Evolutionary conservation across 2,888 invertebrate species (phyloP).

Genomic region (Polyploca ridens): DNA sequence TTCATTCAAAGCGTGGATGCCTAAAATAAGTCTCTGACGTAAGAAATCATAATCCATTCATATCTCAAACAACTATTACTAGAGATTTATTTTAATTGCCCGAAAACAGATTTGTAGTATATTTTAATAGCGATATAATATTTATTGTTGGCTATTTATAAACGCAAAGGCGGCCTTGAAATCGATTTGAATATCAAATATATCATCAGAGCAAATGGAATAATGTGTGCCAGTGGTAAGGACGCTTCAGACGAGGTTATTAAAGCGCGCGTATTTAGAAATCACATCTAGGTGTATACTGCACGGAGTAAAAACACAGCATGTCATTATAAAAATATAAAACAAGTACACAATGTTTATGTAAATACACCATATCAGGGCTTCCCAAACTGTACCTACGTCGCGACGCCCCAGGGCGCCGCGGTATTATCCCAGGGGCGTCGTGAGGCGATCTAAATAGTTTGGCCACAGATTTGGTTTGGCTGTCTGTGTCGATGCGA

Average conservation of each 20-base stretch:
- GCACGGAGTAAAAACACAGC: too few species aligned
- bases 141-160: conserved; percentile 26
- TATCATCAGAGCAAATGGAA: conserved; percentile 27
- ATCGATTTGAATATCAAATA: conserved; percentile 25
- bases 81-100: conserved; percentile 10
- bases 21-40: background rate
- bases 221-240: conserved; percentile 18
- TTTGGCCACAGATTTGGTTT: too few species aligned
- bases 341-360: too few species aligned
- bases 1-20: background rate
- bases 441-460: too few species aligned
- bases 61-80: conserved; percentile 13
- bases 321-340: too few species aligned
- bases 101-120: conserved; percentile 8
- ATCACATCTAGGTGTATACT: background rate
- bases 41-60: conserved; percentile 6
- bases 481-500: too few species aligned
- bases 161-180: conserved; percentile 21
- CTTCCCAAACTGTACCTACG: too few species aligned
- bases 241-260: conserved; percentile 21
- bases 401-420: too few species aligned
- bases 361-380: too few species aligned
- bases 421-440: too few species aligned
- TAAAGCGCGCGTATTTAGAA: conserved; percentile 6
- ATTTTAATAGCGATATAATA: conserved; percentile 21